Conservation (phyloP, 2,888 invertebrate genomes). For the Andrena bicolor region DNA sequence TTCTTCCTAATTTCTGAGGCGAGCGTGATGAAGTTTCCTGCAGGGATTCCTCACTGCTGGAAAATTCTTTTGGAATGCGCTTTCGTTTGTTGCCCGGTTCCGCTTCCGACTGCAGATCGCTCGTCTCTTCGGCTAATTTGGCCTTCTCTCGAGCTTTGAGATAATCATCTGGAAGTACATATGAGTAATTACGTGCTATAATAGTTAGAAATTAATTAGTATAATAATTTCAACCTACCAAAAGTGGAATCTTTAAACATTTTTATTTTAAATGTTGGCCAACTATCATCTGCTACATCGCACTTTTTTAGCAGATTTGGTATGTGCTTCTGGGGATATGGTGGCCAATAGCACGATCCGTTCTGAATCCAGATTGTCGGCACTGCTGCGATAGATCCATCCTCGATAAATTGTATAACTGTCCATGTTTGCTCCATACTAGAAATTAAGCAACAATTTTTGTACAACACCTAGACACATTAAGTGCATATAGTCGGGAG, state of each 20-base stretch:
- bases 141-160: too few relatives aligned
- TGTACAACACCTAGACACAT: too few relatives aligned
- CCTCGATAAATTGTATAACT: neutral
- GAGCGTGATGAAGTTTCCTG: neutral
- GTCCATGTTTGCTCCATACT: neutral
- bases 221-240: too few relatives aligned
- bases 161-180: too few relatives aligned
- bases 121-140: neutral
- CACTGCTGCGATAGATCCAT: neutral
- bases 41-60: neutral
- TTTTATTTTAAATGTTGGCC: too few relatives aligned
- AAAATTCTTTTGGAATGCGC: neutral
- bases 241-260: too few relatives aligned
- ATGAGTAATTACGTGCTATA: too few relatives aligned
- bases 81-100: neutral
- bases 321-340: neutral
- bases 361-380: neutral
- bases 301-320: too few relatives aligned
- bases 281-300: too few relatives aligned
- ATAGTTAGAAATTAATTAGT: too few relatives aligned
- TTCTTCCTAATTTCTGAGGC: neutral
- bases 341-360: neutral
- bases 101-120: neutral
- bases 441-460: too few relatives aligned
- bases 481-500: too few relatives aligned